A percentile compares a stretch with the other conserved stretches of the same genome.
phyloP scores from a whole-genome alignment of 2,888 invertebrate genomes.

The Sinohyriopsis cumingii region DNA sequence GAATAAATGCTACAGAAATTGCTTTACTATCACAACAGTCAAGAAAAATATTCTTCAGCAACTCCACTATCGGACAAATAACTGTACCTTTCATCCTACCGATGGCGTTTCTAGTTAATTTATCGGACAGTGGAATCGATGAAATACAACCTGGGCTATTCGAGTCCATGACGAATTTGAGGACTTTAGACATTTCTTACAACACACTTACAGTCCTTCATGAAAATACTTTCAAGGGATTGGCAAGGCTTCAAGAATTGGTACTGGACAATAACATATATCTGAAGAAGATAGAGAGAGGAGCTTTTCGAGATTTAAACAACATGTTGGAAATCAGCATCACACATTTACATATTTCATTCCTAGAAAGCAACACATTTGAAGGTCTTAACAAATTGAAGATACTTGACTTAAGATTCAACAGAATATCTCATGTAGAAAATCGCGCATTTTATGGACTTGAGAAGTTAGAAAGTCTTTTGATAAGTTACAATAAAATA shows the following conservation, averaged over 20 bases:
- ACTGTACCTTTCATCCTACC: neutral
- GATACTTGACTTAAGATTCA: too few species aligned
- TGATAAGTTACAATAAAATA: constrained; percentile 22
- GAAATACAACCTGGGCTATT: neutral
- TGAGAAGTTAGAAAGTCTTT: constrained; percentile 8
- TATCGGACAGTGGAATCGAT: neutral
- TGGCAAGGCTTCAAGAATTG: constrained; percentile 12
- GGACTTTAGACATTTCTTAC: neutral
- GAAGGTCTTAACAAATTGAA: too few species aligned
- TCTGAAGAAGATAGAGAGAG: constrained; percentile 4
- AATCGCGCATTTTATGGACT: constrained; percentile 1
- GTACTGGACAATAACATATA: neutral
- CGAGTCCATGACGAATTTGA: neutral
- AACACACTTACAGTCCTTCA: neutral
- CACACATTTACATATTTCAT: neutral
- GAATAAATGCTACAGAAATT: neutral
- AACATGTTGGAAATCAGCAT: constrained; percentile 8
- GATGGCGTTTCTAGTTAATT: constrained; percentile 8
- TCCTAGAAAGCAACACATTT: too few species aligned
- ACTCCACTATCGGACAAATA: neutral
- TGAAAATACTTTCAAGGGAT: constrained; percentile 2
- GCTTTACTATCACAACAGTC: neutral
- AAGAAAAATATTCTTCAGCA: constrained; percentile 14
- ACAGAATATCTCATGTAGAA: neutral
- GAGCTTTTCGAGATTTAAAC: constrained; percentile 8